Percentiles rank a stretch among this genome's conserved stretches.
phyloP scores from a whole-genome alignment of 2,888 invertebrate genomes.

The Pristionchus exspectatus region DNA sequence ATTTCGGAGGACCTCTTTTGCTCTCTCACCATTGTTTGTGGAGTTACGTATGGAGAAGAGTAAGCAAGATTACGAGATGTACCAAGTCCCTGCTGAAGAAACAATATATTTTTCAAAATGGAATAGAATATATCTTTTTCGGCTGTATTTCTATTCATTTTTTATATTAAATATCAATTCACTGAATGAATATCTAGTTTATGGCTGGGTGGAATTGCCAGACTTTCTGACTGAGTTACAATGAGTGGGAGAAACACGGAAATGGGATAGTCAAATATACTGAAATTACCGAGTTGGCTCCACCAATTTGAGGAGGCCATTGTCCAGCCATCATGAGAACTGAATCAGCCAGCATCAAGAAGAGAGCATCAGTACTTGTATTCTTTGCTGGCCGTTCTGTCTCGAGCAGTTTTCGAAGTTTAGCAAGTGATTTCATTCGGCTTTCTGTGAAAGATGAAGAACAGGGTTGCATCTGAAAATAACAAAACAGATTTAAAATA shows the following conservation, averaged over 20 bases:
- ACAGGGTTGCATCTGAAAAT: neutral
- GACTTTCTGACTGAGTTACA: neutral
- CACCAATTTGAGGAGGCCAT: constrained; percentile 44
- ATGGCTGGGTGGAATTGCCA: neutral
- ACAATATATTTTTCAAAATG: neutral
- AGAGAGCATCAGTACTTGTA: constrained; percentile 24
- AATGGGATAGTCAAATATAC: neutral
- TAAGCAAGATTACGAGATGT: constrained; percentile 8
- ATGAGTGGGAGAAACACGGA: neutral
- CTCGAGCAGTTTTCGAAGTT: constrained; percentile 41
- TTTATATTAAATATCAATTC: neutral
- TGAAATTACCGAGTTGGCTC: neutral
- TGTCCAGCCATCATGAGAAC: constrained; percentile 42
- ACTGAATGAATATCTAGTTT: neutral
- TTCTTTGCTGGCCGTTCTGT: constrained; percentile 8
- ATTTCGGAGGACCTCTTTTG: constrained; percentile 6
- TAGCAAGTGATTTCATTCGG: constrained; percentile 32
- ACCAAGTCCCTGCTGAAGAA: neutral
- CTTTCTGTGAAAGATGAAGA: constrained; percentile 44
- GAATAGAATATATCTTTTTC: neutral
- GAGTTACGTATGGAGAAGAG: constrained; percentile 28
- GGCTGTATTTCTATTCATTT: neutral
- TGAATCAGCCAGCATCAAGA: constrained; percentile 37
- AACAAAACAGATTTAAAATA: neutral
- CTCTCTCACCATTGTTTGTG: constrained; percentile 2